phyloP scores from a whole-genome alignment of 2,888 invertebrate genomes.

The Dolichomitus sp. region DNA sequence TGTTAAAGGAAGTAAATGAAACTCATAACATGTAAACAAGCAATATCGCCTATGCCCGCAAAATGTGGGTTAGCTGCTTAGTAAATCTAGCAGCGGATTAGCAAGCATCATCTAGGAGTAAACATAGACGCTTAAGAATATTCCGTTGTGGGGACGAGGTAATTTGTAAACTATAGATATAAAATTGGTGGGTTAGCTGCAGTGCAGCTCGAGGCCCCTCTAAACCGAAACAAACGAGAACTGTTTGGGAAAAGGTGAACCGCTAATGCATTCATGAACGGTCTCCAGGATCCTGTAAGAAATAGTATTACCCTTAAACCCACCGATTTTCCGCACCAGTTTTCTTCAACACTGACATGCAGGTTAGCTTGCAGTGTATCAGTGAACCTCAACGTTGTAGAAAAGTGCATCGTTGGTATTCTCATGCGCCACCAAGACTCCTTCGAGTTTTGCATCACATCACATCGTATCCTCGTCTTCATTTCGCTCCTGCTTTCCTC shows the following conservation, averaged over 20 bases:
- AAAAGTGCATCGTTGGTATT: slow-evolving; percentile 76
- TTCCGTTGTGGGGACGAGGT: slow-evolving; percentile 16
- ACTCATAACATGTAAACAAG: background rate
- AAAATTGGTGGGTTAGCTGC: slow-evolving; percentile 11
- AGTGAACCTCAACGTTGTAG: slow-evolving; percentile 20
- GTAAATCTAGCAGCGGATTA: background rate
- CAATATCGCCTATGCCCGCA: background rate
- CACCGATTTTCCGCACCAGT: slow-evolving; percentile 50
- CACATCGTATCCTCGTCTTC: slow-evolving; percentile 11
- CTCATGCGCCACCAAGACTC: slow-evolving; percentile 50
- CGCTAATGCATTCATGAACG: slow-evolving; percentile 82
- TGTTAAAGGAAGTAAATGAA: background rate
- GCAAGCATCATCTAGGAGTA: background rate
- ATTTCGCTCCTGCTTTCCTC: background rate
- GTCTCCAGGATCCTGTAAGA: slow-evolving; percentile 73
- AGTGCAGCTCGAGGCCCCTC: slow-evolving; percentile 37
- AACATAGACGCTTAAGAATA: background rate
- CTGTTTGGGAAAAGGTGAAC: slow-evolving; percentile 66
- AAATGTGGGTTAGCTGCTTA: background rate
- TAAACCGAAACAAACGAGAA: slow-evolving; percentile 69
- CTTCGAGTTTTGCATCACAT: slow-evolving; percentile 26
- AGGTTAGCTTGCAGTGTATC: background rate
- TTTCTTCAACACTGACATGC: slow-evolving; percentile 50
- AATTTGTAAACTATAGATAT: slow-evolving; percentile 25
- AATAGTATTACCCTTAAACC: slow-evolving; percentile 75